phyloP scores from a whole-genome alignment of 2,113 vertebrate species.

The Setophaga coronata region DNA sequence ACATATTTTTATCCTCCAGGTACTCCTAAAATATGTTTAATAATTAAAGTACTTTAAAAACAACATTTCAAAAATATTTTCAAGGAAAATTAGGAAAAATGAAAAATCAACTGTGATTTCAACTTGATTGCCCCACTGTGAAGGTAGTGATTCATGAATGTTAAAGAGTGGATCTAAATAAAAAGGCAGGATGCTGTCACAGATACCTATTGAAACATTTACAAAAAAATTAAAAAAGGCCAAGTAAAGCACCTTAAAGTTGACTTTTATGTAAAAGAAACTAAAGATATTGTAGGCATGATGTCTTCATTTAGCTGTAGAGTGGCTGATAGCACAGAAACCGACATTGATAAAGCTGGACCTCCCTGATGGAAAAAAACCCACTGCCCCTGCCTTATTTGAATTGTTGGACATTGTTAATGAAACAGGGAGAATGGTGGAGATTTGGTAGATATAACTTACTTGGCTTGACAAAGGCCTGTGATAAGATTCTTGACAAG shows the following conservation, averaged over 20 bases:
- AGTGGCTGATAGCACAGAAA: background rate
- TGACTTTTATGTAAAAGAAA: background rate
- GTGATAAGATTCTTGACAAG: slow-evolving; percentile 22
- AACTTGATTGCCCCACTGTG: background rate
- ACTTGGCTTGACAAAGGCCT: slow-evolving; percentile 18
- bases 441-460: background rate
- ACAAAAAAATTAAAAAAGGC: background rate
- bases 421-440: background rate
- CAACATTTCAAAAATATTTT: background rate
- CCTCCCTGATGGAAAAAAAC: background rate
- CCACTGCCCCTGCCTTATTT: background rate
- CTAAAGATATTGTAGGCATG: background rate
- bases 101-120: background rate
- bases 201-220: background rate
- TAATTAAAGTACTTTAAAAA: background rate
- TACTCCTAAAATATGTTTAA: background rate
- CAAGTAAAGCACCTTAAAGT: background rate
- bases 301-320: background rate
- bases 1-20: background rate
- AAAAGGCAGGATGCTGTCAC: background rate
- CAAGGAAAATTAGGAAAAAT: background rate
- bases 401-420: slow-evolving; percentile 2
- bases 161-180: background rate
- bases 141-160: background rate
- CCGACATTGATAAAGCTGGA: background rate